Evolutionary conservation across 2,888 invertebrate genomes (phyloP).

Genomic region (Ectobius pallidus): DNA sequence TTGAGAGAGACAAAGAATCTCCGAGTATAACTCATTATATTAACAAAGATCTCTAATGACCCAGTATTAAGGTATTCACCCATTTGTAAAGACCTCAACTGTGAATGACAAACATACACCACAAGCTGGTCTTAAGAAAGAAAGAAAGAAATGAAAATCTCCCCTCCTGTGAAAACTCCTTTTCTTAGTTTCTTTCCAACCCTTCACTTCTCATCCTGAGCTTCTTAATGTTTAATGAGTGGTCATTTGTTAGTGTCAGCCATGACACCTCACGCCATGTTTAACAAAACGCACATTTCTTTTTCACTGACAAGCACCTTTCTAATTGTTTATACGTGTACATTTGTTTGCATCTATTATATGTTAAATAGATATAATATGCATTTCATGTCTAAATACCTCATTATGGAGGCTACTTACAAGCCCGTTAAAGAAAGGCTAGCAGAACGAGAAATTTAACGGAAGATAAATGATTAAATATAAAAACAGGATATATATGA

Average conservation of each 20-base stretch:
- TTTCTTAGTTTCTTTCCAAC: not conserved
- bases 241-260: conserved; percentile 33
- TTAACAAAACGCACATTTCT: conserved; percentile 13
- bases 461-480: no score
- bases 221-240: conserved; percentile 5
- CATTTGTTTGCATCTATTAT: not conserved
- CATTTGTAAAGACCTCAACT: conserved; percentile 35
- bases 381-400: not conserved
- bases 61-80: conserved; percentile 36
- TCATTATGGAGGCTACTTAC: conserved; percentile 5
- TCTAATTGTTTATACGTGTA: conserved; percentile 5
- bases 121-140: not conserved
- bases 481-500: no score
- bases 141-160: not conserved
- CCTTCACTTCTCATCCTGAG: not conserved
- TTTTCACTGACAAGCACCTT: not conserved
- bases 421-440: not conserved
- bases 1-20: not conserved
- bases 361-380: not conserved
- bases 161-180: no score
- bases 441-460: no score
- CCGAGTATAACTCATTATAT: conserved; percentile 16
- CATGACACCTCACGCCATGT: conserved; percentile 32
- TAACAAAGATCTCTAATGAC: conserved; percentile 36
- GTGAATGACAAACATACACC: conserved; percentile 32